A percentile compares a stretch with the other conserved stretches of the same genome.
Evolutionary conservation across 2,888 invertebrate genomes (phyloP).

Genomic region (Ceraclea dissimilis): DNA sequence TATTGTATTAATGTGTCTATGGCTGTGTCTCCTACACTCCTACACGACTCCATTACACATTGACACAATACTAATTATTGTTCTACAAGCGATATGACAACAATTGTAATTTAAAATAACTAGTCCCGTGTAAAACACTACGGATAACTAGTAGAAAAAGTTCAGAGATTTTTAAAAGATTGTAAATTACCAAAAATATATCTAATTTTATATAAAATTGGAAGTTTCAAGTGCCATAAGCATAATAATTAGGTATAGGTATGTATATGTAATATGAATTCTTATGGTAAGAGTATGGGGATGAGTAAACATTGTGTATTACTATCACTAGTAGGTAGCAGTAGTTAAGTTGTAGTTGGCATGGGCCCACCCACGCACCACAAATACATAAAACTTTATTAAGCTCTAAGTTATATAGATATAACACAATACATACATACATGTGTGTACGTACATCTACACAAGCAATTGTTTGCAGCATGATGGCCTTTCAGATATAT

Average conservation of each 20-base stretch:
- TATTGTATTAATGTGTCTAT: constrained; percentile 16
- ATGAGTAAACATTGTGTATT: too few species aligned
- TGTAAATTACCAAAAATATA: constrained; percentile 19
- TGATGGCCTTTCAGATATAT: too few species aligned
- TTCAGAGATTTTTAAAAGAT: constrained; percentile 20
- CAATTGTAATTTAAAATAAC: constrained; percentile 15
- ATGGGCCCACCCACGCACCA: too few species aligned
- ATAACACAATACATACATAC: neutral
- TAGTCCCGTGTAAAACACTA: constrained; percentile 14
- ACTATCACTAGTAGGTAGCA: too few species aligned
- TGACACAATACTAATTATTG: constrained; percentile 5
- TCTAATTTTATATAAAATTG: constrained; percentile 21
- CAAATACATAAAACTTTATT: neutral
- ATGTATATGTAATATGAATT: constrained; percentile 4
- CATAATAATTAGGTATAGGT: constrained; percentile 9
- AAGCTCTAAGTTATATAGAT: neutral
- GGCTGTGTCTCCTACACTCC: too few species aligned
- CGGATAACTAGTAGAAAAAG: constrained; percentile 13
- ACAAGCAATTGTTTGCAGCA: neutral
- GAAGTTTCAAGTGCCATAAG: constrained; percentile 23
- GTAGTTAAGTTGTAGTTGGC: too few species aligned
- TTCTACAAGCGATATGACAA: constrained; percentile 25
- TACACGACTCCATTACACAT: too few species aligned
- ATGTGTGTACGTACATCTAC: neutral
- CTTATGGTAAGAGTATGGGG: neutral